Evolutionary conservation across 2,888 invertebrate species (phyloP).

Genomic region (Drosophila yooni): DNA sequence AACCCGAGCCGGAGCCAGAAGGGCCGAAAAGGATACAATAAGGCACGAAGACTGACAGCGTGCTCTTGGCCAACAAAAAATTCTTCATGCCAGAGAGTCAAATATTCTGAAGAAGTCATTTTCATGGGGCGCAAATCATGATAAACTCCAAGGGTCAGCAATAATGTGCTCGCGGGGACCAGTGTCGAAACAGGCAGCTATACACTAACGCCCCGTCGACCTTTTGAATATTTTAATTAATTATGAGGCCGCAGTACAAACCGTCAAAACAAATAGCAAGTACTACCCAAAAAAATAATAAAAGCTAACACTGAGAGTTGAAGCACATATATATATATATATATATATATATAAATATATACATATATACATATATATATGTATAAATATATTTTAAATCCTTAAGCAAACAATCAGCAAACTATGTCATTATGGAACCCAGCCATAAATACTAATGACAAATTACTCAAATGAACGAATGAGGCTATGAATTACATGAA

Average conservation of each 20-base stretch:
- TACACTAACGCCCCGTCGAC: conserved; percentile 48
- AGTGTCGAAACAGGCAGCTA: conserved; percentile 17
- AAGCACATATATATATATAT: conserved; percentile 1
- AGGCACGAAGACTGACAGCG: conserved; percentile 24
- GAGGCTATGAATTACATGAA: conserved; percentile 3
- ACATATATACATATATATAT: conserved; percentile 1
- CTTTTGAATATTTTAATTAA: conserved; percentile 78
- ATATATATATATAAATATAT: background rate
- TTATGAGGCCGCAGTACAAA: conserved; percentile 55
- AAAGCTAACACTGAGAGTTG: conserved; percentile 5
- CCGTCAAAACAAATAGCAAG: conserved; percentile 34
- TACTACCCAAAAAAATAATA: conserved; percentile 15
- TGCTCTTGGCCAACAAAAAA: conserved; percentile 17
- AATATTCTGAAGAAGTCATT: conserved; percentile 39
- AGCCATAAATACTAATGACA: conserved; percentile 28
- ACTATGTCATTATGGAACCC: conserved; percentile 3
- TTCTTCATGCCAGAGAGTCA: conserved; percentile 28
- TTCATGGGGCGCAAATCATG: conserved; percentile 48
- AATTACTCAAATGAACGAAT: conserved; percentile 14
- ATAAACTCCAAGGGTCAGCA: conserved; percentile 64
- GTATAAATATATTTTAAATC: conserved; percentile 15
- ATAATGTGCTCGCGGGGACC: conserved; percentile 46
- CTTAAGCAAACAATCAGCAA: conserved; percentile 29
- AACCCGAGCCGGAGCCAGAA: conserved; percentile 7
- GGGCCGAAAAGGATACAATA: conserved; percentile 21